Conservation (phyloP, 2,113 vertebrate genomes). For the Mesoclemmys tuberculata region DNA sequence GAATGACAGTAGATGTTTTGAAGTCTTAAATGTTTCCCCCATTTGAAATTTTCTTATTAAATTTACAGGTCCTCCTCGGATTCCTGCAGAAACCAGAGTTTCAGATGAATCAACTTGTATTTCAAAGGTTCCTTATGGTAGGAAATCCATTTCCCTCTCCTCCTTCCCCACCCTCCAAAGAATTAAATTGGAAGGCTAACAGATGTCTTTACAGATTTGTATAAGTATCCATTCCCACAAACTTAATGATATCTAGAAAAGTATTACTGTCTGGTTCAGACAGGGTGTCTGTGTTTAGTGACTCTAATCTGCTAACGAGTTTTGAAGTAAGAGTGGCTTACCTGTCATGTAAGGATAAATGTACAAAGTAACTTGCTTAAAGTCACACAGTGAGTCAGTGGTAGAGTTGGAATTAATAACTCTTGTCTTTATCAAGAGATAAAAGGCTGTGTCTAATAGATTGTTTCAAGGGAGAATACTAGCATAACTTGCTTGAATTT, state of each 20-base stretch:
- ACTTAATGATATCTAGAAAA: rapidly evolving
- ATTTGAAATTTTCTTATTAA: background rate
- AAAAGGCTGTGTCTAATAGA: background rate
- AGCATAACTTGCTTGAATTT: rapidly evolving
- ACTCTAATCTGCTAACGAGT: rapidly evolving
- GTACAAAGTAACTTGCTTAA: background rate
- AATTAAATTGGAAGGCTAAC: background rate
- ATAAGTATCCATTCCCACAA: rapidly evolving
- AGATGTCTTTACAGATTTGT: background rate
- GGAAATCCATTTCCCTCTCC: conserved; percentile 21
- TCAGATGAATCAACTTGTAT: conserved; percentile 14
- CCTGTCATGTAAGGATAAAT: rapidly evolving
- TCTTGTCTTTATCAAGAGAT: background rate
- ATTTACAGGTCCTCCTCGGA: conserved; percentile 67
- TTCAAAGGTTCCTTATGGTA: conserved; percentile 81
- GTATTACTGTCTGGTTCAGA: background rate
- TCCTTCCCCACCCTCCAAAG: no score
- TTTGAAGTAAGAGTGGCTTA: background rate
- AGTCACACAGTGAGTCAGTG: background rate
- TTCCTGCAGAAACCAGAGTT: conserved; percentile 71
- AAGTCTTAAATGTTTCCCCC: background rate
- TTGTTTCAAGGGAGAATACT: background rate
- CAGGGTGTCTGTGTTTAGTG: background rate
- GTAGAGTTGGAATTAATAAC: background rate
- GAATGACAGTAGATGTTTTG: background rate